Evolutionary conservation across 2,797 vertebrate species (phyloP), one percentile per base, ranked within the genome.

Genomic region (Miichthys miiuy): DNA sequence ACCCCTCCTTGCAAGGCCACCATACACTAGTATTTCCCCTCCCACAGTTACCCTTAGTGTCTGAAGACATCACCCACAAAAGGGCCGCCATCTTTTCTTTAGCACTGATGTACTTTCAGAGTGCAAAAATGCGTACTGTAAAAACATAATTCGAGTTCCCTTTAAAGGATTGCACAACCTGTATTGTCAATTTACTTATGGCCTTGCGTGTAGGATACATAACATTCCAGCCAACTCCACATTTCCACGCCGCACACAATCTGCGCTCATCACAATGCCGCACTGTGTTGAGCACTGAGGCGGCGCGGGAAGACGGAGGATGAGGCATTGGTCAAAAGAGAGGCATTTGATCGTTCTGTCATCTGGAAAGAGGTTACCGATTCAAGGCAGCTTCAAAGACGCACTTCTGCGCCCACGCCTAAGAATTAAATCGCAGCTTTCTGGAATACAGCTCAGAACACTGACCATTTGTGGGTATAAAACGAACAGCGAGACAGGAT

Each of bases 311-410:
- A 51, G 66, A 79, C 1, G 1, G 17, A 57, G n/a, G 30, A 34
- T 18, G 30, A 70, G 48, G 42, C 47, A 18, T 38, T 17, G 66
- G 66, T 72, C 61, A 52, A 46, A 61, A 60, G 57, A 72, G 41
- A 76, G 48, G 48, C 8, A 16, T n/a, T 5, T 38, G 21, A 67
- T 25, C 44, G 5, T 55, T 44, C 21, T 55, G 68, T 72, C 78
- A 52, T 58, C 21, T 62, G 54, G 46, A 52, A 61, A 72, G 10
- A 27, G 10, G 55, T 48, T 42, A 48, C 6, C 0, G 10, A 74
- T 57, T 51, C 42, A 54, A 38, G 4, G 18, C 14, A 9, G 44
- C 20, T 13, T 38, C 20, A 21, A 54, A 30, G 63, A 12, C 6
- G 3, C 44, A 50, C 38, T 48, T 16, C 25, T 55, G 38, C 57